phyloP scores from a whole-genome alignment of 2,113 vertebrate genomes.

The Eulacestoma nigropectus region DNA sequence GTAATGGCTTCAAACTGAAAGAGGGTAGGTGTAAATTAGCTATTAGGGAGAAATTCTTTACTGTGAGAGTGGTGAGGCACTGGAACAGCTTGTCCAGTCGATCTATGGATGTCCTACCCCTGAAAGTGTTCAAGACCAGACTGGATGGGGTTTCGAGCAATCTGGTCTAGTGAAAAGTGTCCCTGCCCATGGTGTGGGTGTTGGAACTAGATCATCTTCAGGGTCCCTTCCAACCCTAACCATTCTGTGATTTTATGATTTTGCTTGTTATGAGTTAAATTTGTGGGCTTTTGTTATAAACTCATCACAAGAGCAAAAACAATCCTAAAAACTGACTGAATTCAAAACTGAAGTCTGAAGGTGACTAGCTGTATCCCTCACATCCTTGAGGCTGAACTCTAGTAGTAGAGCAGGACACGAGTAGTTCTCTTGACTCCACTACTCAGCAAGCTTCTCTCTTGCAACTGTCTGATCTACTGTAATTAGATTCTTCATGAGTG shows the following conservation, averaged over 20 bases:
- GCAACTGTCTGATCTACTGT: not conserved
- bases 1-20: not conserved
- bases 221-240: not conserved
- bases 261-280: not conserved
- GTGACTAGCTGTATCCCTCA: not conserved
- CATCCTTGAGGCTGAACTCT: not conserved
- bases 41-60: not conserved
- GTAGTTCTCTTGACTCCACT: not conserved
- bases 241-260: not conserved
- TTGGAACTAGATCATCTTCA: not conserved
- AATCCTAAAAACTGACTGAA: not conserved
- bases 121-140: not conserved
- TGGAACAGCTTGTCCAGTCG: not conserved
- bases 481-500: not conserved
- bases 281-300: not conserved
- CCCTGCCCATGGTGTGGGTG: fast-evolving
- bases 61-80: not conserved
- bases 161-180: not conserved
- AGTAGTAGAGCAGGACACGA: not conserved
- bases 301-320: not conserved
- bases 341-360: not conserved
- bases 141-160: not conserved
- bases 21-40: not conserved
- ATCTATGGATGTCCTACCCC: not conserved
- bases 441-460: not conserved